phyloP scores from a whole-genome alignment of 2,888 invertebrate genomes.

The Aromia moschata region DNA sequence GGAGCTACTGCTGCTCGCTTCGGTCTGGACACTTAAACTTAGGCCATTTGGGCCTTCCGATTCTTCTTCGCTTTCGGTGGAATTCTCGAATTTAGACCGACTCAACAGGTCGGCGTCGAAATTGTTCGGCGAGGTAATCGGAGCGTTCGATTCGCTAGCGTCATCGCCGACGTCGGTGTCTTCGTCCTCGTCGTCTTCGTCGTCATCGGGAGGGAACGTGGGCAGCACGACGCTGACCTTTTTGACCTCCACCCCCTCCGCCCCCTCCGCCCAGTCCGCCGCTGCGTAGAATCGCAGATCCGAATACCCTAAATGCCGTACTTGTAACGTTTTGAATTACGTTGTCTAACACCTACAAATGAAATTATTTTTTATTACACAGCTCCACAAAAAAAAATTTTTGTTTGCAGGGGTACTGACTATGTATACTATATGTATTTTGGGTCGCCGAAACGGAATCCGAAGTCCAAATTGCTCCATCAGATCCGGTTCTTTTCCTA shows the following conservation, averaged over 20 bases:
- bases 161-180: slow-evolving; percentile 16
- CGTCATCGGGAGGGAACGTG: slow-evolving; percentile 73
- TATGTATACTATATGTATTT: too few species aligned
- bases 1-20: not conserved
- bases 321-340: slow-evolving; percentile 80
- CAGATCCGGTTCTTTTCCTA: too few species aligned
- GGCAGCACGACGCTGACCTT: slow-evolving; percentile 73
- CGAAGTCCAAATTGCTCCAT: too few species aligned
- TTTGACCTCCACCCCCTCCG: slow-evolving; percentile 65
- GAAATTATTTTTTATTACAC: not conserved
- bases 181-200: slow-evolving; percentile 66
- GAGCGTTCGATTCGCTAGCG: not conserved
- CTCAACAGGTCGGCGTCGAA: slow-evolving; percentile 17
- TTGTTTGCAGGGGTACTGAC: too few species aligned
- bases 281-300: slow-evolving; percentile 74
- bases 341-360: slow-evolving; percentile 74
- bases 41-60: not conserved
- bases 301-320: slow-evolving; percentile 78
- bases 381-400: too few species aligned
- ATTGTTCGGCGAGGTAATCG: not conserved
- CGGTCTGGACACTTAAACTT: not conserved
- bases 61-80: not conserved
- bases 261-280: slow-evolving; percentile 67
- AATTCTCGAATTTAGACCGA: not conserved
- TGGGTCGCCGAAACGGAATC: too few species aligned